Base-by-base conservation (phyloP, 92 coral and sea anemone genomes). In the Epizoanthus fatuus region DNA sequence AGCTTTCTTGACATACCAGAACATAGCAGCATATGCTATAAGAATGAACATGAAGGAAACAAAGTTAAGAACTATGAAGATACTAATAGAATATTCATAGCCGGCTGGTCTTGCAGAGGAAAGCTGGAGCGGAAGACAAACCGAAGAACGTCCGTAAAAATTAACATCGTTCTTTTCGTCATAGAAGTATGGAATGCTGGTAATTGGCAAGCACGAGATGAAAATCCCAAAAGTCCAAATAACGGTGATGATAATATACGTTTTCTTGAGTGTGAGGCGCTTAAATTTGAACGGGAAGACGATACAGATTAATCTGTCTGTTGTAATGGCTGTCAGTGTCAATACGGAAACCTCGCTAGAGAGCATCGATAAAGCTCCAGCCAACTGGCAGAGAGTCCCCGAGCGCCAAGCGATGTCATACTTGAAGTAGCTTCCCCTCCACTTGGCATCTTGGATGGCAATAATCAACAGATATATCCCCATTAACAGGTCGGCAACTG, bases 401-500 rank as follows among this genome's bases (percentile, higher is more conserved):
- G 74, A 25, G 4, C 94, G 79, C 94, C 94, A 91, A 7, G 35
- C 38, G 1, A 87, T 47, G 37, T 91, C 88, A 52, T 91, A 75
- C 20, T 81, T 74, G 67, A 81, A 87, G 68, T 91, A 91, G 4
- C 55, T 81, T 1, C 94, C 94, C 9, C 88, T 59, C 91, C 89
- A 87, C 25, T 47, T 37, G 5, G 79, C 53, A 53, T 91, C 91
- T 44, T 74, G 76, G 45, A 60, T 45, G 0, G 91, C 94, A 20
- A 91, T 75, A 19, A 82, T 91, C 29, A 91, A 47, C 14, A 91
- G 60, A 32, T 91, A 91, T 7, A 81, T 81, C n/a, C 94, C 94
- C 94, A 91, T 91, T 53, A 91, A n/a, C 55, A 91, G 72, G 79
- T 91, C 94, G 3, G 94, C 80, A 2, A 76, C 64, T 2, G 94